A percentile compares a stretch with the other conserved stretches of the same genome.
Conservation (phyloP, 1,140 invertebrate genomes). For the Plectrocnemia conspersa region DNA sequence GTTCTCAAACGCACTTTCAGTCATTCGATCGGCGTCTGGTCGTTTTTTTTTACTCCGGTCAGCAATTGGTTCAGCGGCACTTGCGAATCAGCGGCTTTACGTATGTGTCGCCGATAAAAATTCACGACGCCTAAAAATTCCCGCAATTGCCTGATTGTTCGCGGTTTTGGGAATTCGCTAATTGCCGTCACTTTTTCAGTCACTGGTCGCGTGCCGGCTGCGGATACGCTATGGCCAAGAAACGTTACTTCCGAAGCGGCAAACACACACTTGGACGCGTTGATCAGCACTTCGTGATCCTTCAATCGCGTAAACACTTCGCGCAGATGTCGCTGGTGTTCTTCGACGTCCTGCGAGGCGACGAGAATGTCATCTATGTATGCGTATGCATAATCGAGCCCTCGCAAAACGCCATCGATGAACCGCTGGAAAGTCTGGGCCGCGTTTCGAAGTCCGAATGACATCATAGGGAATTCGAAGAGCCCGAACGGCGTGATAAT, state of each 20-base stretch:
- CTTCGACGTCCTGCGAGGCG: slow-evolving; percentile 33
- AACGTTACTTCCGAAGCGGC: slow-evolving; percentile 19
- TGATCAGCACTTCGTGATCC: slow-evolving; percentile 38
- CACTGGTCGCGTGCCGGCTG: slow-evolving; percentile 37
- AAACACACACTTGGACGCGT: slow-evolving; percentile 38
- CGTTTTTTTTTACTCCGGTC: slow-evolving; percentile 32
- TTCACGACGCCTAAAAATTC: slow-evolving; percentile 46
- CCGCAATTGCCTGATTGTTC: slow-evolving; percentile 37
- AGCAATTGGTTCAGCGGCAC: slow-evolving; percentile 25
- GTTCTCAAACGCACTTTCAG: slow-evolving; percentile 39
- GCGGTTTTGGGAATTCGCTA: slow-evolving; percentile 37
- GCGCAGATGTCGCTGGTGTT: slow-evolving; percentile 38
- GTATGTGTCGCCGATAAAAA: slow-evolving; percentile 40
- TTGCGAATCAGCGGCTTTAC: slow-evolving; percentile 33
- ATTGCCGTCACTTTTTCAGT: slow-evolving; percentile 36
- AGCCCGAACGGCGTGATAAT: no score
- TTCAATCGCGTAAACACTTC: slow-evolving; percentile 33
- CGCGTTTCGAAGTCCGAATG: slow-evolving; percentile 41
- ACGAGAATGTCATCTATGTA: slow-evolving; percentile 44
- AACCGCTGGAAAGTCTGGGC: slow-evolving; percentile 49
- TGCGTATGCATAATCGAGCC: slow-evolving; percentile 37
- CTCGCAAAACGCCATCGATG: slow-evolving; percentile 46
- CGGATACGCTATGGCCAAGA: slow-evolving; percentile 38
- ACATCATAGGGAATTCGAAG: no score
- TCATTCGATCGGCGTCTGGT: slow-evolving; percentile 37